Evolutionary conservation across 1,140 invertebrate species (phyloP), one percentile per base, ranked within the genome.

Genomic region (Danaus melanippus): DNA sequence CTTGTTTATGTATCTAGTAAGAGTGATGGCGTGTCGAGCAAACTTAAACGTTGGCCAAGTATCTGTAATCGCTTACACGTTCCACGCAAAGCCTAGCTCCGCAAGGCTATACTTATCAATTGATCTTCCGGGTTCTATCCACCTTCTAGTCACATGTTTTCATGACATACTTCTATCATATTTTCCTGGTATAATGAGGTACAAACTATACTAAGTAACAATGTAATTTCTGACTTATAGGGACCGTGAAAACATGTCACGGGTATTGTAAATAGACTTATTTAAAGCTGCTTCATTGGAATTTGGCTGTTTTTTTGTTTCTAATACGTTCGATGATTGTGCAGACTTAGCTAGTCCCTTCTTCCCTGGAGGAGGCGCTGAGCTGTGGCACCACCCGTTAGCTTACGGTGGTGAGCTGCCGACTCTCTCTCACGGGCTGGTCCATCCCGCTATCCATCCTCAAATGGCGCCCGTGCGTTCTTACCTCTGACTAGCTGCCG

Each of bases 401-500:
- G 93, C 93, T 50, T 93, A 93, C 54, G 91, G 91, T n/a, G 92
- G 92, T 50, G 95, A 96, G 81, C 88, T 96, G 76, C 94, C 93
- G 58, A 90, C 92, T 50, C 90, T 97, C 67, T 95, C 96, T 81
- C 95, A 96, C 86, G 93, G 94, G 53, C 90, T 97, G 69, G 94
- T 98, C 69, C 96, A 98, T 89, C 96, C 96, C 79, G 96, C 96
- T 84, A 93, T 97, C 86, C 96, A 98, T 90, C 96, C 96, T 86
- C 96, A 98, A 92, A 94, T 97, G 89, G 96, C 96, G 84, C 94
- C 95, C 83, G 94, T 96, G 90, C 93, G 94, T 91, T 96, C 94
- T 89, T 96, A 95, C 92, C 94, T 96, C 93, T 96, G 94, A 96
- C 94, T 96, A 95, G 94, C 94, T 93, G 92, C 93, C 93, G 92